Conservation (phyloP, 2,888 invertebrate genomes). For the Xanthostigma xanthostigma region DNA sequence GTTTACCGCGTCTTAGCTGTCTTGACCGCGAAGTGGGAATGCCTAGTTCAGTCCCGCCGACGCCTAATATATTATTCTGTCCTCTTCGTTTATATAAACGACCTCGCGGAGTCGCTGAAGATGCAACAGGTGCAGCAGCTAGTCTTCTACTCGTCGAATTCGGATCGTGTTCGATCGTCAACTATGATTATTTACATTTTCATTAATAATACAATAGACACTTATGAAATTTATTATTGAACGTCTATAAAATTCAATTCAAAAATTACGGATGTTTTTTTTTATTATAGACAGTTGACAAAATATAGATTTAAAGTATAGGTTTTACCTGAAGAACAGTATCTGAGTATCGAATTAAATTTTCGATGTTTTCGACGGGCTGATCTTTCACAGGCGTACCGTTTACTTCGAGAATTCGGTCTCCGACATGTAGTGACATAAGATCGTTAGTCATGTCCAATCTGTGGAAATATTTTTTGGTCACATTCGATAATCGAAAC, state of each 20-base stretch:
- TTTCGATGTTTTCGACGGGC: conserved; percentile 64
- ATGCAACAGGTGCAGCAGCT: conserved; percentile 13
- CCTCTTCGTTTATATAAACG: conserved; percentile 37
- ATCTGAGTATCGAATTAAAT: conserved; percentile 54
- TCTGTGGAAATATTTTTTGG: conserved; percentile 28
- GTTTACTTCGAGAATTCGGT: conserved; percentile 84
- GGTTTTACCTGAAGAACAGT: conserved; percentile 48
- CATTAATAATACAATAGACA: no score
- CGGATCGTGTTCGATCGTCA: conserved; percentile 84
- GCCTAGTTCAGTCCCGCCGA: conserved; percentile 17
- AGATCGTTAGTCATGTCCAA: conserved; percentile 68
- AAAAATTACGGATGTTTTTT: no score
- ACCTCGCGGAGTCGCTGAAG: conserved; percentile 12
- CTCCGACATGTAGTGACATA: conserved; percentile 80
- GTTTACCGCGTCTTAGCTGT: conserved; percentile 32
- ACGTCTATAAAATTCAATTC: no score
- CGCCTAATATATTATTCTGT: conserved; percentile 39
- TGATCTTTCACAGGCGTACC: conserved; percentile 73
- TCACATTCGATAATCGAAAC: no score
- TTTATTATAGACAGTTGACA: no score
- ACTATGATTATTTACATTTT: conserved; percentile 27
- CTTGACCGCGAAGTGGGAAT: conserved; percentile 37
- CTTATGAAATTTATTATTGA: no score
- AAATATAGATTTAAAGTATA: no score
- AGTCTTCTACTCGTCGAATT: conserved; percentile 45